A percentile compares a stretch with the other conserved stretches of the same genome.
Evolutionary conservation across 2,797 vertebrate genomes (phyloP).

Genomic region (Anguilla pacifica): DNA sequence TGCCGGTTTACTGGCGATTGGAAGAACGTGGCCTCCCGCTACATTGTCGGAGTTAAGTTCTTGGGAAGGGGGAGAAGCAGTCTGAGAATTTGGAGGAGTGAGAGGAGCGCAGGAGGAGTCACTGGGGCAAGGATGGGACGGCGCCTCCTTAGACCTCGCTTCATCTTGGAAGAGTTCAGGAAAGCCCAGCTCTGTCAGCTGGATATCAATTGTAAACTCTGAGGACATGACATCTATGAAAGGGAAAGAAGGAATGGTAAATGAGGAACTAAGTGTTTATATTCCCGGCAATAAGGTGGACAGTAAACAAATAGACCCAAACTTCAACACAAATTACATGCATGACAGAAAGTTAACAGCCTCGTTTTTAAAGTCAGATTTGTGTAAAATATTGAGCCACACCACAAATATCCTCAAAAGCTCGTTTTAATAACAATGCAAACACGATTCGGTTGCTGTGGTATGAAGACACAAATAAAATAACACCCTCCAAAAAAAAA

Average conservation of each 20-base stretch:
- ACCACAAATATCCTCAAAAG: not conserved
- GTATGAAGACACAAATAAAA: not conserved
- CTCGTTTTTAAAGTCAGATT: not conserved
- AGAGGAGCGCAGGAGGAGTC: not conserved
- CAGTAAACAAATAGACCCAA: too few relatives aligned
- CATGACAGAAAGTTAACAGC: not conserved
- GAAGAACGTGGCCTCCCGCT: not conserved
- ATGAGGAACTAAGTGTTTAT: not conserved
- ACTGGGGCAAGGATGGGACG: conserved; percentile 31
- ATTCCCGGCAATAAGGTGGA: not conserved
- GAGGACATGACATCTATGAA: conserved; percentile 64
- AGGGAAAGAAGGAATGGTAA: not conserved
- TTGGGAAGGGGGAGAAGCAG: conserved; percentile 22
- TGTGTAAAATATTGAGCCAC: not conserved
- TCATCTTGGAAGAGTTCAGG: conserved; percentile 52
- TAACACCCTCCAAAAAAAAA: not conserved
- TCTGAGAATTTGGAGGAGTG: conserved; percentile 25
- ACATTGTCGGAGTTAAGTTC: not conserved
- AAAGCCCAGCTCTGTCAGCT: conserved; percentile 75
- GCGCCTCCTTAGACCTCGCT: conserved; percentile 33
- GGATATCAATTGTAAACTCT: conserved; percentile 76
- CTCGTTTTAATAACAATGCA: not conserved
- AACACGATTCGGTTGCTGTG: not conserved
- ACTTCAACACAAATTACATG: not conserved
- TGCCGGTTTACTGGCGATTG: not conserved